These are phyloP conservation scores for Bovichtus variegatus DNA, from an alignment of 2,797 vertebrate species.

Conservation along the genomic window DNA sequence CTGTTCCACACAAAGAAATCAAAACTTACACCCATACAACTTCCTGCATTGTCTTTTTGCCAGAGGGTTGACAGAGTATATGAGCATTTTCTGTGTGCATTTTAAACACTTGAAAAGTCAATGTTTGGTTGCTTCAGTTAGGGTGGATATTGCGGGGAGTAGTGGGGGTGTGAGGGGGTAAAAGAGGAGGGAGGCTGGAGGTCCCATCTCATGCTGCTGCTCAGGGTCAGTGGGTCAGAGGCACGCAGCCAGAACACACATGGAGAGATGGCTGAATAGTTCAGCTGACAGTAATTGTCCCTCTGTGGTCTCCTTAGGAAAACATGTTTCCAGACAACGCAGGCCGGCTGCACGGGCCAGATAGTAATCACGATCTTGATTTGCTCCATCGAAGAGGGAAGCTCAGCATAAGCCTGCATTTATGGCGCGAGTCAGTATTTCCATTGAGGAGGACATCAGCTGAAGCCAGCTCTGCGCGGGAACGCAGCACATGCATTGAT, in stretches of 20 bases:
- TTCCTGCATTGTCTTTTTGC: slow-evolving; percentile 57
- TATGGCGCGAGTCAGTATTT: slow-evolving; percentile 69
- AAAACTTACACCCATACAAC: slow-evolving; percentile 61
- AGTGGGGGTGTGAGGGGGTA: slow-evolving; percentile 1
- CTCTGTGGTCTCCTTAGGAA: slow-evolving; percentile 80
- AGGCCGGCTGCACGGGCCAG: slow-evolving; percentile 73
- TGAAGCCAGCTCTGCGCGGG: slow-evolving; percentile 27
- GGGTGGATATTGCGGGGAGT: slow-evolving; percentile 21
- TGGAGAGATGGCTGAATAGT: slow-evolving; percentile 78
- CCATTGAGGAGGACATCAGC: slow-evolving; percentile 65
- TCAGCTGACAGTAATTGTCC: slow-evolving; percentile 82
- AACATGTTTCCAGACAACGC: slow-evolving; percentile 80
- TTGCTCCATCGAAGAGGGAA: slow-evolving; percentile 72
- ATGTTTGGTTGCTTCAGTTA: slow-evolving; percentile 40
- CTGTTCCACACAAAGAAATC: slow-evolving; percentile 68
- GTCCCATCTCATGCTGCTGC: slow-evolving; percentile 75
- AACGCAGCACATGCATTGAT: slow-evolving; percentile 40
- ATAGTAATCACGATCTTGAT: slow-evolving; percentile 82
- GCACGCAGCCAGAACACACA: slow-evolving; percentile 82
- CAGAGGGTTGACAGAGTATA: slow-evolving; percentile 39
- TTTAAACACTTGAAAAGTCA: slow-evolving; percentile 41
- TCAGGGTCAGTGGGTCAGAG: slow-evolving; percentile 80
- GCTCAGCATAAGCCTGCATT: slow-evolving; percentile 65
- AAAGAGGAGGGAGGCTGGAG: slow-evolving; percentile 42
- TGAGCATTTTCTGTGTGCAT: slow-evolving; percentile 27